Percentiles rank a stretch among this genome's conserved stretches.
phyloP scores from a whole-genome alignment of 2,797 vertebrate species.

The Tachyglossus aculeatus region DNA sequence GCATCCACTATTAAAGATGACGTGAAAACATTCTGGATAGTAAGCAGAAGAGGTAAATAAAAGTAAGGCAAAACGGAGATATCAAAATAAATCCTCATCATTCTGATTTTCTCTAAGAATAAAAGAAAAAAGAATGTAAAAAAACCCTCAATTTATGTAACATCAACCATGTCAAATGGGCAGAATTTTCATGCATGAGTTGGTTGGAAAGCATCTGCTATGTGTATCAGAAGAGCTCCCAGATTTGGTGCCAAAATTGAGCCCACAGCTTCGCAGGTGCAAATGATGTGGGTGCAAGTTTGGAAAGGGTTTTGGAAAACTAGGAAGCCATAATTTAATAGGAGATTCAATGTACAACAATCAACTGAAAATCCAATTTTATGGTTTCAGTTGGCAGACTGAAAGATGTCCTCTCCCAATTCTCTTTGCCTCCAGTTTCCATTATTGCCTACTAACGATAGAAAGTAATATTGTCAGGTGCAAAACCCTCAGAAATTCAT shows the following conservation, averaged over 20 bases:
- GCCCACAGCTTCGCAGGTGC: not conserved
- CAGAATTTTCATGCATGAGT: accelerated
- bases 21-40: not conserved
- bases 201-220: not conserved
- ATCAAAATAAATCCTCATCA: not conserved
- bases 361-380: too few relatives aligned
- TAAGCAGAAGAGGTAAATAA: not conserved
- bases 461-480: too few relatives aligned
- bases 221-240: not conserved
- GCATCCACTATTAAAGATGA: not conserved
- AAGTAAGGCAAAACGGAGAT: not conserved
- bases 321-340: too few relatives aligned
- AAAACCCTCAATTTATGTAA: not conserved
- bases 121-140: not conserved
- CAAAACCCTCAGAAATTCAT: too few relatives aligned
- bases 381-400: too few relatives aligned
- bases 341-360: too few relatives aligned
- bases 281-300: not conserved
- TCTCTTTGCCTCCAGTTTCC: too few relatives aligned
- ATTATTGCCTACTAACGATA: too few relatives aligned
- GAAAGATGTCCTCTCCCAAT: too few relatives aligned
- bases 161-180: accelerated
- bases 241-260: not conserved
- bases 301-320: not conserved
- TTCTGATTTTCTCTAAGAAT: not conserved